Evolutionary conservation across 2,113 vertebrate genomes (phyloP).

Genomic region (Scomber japonicus): DNA sequence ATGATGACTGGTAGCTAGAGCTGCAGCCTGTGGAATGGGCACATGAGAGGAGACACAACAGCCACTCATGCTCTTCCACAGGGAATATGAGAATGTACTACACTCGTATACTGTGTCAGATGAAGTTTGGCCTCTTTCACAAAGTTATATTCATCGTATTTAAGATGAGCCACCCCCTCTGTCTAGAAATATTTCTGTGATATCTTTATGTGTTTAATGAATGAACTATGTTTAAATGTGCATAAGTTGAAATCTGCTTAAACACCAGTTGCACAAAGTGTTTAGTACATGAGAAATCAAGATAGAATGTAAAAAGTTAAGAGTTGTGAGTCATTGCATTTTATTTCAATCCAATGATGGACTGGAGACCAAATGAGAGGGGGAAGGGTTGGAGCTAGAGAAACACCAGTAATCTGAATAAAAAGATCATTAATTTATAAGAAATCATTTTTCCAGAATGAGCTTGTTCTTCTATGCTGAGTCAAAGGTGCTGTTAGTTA

Average conservation of each 20-base stretch:
- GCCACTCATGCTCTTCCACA: conserved; percentile 26
- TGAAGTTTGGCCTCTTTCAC: conserved; percentile 34
- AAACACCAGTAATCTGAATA: not conserved
- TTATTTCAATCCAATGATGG: not conserved
- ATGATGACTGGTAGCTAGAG: conserved; percentile 14
- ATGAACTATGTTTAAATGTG: conserved; percentile 1
- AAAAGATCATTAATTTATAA: not conserved
- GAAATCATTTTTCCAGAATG: not conserved
- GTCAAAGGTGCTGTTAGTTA: not conserved
- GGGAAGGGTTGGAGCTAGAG: not conserved
- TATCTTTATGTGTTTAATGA: not conserved
- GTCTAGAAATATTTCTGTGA: conserved; percentile 5
- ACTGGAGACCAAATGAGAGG: not conserved
- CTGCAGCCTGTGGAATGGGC: conserved; percentile 8
- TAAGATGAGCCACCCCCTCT: not conserved
- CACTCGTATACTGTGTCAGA: conserved; percentile 29
- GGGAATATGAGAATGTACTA: conserved; percentile 22
- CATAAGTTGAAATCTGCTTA: conserved; percentile 4
- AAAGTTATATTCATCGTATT: conserved; percentile 6
- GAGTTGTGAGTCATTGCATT: not conserved
- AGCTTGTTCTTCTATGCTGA: not conserved
- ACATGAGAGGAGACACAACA: conserved; percentile 18
- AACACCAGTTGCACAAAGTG: not conserved
- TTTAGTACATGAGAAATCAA: not conserved
- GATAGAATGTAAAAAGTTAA: not conserved